Percentiles rank a stretch among this genome's conserved stretches.
Evolutionary conservation across 1,140 invertebrate species (phyloP).

Genomic region (Mizuhopecten yessoensis): DNA sequence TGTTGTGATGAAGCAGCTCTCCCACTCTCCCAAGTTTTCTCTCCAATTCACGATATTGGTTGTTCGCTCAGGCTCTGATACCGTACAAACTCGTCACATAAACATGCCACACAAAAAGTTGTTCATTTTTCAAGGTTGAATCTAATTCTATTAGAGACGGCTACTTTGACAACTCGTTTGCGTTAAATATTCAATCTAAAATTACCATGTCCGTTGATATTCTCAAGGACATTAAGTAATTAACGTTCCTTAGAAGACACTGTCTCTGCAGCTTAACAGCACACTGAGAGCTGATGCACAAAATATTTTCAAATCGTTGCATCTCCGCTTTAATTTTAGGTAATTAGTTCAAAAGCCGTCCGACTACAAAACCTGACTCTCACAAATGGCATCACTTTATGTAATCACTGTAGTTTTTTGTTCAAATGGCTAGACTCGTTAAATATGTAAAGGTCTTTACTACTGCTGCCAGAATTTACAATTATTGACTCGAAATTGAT

Average conservation of each 20-base stretch:
- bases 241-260: background rate
- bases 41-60: background rate
- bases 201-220: background rate
- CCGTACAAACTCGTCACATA: background rate
- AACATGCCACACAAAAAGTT: background rate
- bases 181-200: constrained; percentile 13
- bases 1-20: background rate
- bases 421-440: background rate
- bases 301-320: background rate
- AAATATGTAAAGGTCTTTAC: background rate
- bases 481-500: background rate
- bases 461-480: background rate
- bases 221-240: constrained; percentile 15
- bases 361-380: background rate
- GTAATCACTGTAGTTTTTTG: background rate
- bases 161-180: background rate
- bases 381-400: background rate
- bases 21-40: background rate
- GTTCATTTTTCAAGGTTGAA: background rate
- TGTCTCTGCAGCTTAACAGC: background rate
- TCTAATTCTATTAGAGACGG: background rate
- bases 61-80: background rate
- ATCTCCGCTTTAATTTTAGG: background rate
- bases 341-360: background rate
- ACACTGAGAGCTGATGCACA: background rate